Evolutionary conservation across 2,888 invertebrate species (phyloP), one percentile per base, ranked within the genome.

Genomic region (Pocota personata): DNA sequence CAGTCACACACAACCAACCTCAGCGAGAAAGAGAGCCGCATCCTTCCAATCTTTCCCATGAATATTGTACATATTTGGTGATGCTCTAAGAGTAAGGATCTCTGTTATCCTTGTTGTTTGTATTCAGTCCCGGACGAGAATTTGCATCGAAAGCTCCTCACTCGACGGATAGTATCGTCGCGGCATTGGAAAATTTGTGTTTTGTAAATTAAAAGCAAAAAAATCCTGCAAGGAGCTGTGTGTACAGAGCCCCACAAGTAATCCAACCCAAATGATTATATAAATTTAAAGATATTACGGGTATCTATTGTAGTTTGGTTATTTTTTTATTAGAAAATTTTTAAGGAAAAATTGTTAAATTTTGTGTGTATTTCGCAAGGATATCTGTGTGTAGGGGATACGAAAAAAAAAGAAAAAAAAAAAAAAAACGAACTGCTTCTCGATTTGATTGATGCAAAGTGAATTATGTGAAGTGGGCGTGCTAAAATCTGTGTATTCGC

Each of bases 71-170:
- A n/a, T n/a, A 19, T 48, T 66, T 60, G 75, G 52, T 76, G 86
- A 82, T 86, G 86, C 83, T 82, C 55, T 16, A 71, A 79, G 84
- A 84, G 84, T 35, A 80, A 80, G 76, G 66, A 86, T 86, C 86
- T 86, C 82, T 82, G 86, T 86, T 86, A 86, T 86, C 86, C 82
- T 77, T 72, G 75, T 77, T 82, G 80, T 86, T 86, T 76, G 76
- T 82, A 86, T 88, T 90, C 90, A 92, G 91, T 92, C 91, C 91
- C 90, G 91, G 91, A 91, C 89, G 90, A 92, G 91, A 91, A 90
- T 90, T 91, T 90, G 89, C 89, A 90, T 90, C 87, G 89, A 87
- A 88, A 88, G 89, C 89, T 88, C 52, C 86, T 86, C 75, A 82
- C 67, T 82, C 67, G 76, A 71, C 66, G 82, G 76, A 55, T 48